These are phyloP conservation scores for Turdus rufiventris DNA, from an alignment of 2,113 vertebrate species.

Conservation along the genomic window DNA sequence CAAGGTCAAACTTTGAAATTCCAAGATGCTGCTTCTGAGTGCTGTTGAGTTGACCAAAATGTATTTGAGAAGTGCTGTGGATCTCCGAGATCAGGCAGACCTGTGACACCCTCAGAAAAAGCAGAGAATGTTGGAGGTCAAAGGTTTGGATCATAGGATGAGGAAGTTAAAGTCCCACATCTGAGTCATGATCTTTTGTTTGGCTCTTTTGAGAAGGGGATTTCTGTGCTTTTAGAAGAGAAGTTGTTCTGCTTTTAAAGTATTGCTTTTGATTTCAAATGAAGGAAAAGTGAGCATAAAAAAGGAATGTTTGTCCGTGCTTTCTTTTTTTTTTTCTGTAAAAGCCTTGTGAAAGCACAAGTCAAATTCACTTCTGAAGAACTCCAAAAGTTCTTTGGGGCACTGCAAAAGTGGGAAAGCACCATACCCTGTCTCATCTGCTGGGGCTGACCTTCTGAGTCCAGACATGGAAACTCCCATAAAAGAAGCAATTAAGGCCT, in stretches of 20 bases:
- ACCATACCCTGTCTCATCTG: background rate
- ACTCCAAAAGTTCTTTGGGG: too few relatives aligned
- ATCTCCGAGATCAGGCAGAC: background rate
- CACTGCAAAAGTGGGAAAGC: background rate
- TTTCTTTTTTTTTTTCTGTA: background rate
- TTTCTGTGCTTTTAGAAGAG: background rate
- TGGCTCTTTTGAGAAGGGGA: background rate
- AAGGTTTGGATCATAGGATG: background rate
- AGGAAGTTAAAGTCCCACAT: background rate
- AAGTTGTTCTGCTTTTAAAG: slow-evolving; percentile 13
- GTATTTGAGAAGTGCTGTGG: background rate
- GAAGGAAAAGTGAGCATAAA: background rate
- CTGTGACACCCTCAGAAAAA: background rate
- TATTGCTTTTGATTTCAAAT: background rate
- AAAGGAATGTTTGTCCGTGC: background rate
- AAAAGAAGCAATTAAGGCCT: background rate
- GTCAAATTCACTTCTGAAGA: background rate
- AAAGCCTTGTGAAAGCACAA: background rate
- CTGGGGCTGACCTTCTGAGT: background rate
- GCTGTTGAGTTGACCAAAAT: background rate
- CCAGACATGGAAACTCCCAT: background rate
- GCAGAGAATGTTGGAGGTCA: background rate
- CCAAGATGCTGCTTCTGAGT: background rate
- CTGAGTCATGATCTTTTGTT: background rate
- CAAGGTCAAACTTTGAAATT: background rate